Conservation (phyloP, 2,113 vertebrate genomes). For the rabbit (Oryctolagus cuniculus) region mOryCun1.1 NC_091435.1:31355501-31356000, state of each 20-base stretch:
- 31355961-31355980: neutral
- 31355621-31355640: neutral
- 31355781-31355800: slow-evolving; percentile 8
- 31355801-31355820: neutral
- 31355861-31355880: neutral
- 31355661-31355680: neutral
- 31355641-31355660: neutral
- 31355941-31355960: neutral
- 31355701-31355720: neutral
- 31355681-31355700: neutral
- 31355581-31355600: slow-evolving; percentile 7
- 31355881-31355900: neutral
- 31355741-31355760: neutral
- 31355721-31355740: neutral
- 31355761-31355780: neutral
- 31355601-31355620: neutral
- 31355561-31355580: slow-evolving; percentile 9
- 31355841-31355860: neutral
- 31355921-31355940: neutral
- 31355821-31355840: neutral
- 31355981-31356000: neutral
- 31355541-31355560: neutral
- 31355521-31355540: neutral
- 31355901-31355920: neutral
- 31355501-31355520: neutral